phyloP scores from a whole-genome alignment of 35 echinoderm and acorn worm genomes.

The Eucidaris tribuloides region DNA sequence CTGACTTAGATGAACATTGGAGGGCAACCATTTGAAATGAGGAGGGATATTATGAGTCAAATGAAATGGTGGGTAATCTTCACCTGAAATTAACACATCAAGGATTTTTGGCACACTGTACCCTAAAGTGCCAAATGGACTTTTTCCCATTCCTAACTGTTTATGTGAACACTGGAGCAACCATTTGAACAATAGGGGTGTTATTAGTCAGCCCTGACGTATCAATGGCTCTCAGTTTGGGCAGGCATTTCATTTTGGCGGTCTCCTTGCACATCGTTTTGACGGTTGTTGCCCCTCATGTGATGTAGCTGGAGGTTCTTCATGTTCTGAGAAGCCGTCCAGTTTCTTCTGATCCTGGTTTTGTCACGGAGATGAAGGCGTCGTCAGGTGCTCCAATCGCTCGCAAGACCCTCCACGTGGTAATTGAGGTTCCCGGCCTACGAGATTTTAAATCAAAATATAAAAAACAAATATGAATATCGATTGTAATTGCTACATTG shows the following conservation, averaged over 20 bases:
- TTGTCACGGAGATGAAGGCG: conserved; percentile 93
- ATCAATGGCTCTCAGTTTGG: conserved; percentile 77
- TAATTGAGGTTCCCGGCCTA: conserved; percentile 78
- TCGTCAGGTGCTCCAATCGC: conserved; percentile 82
- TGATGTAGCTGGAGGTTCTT: conserved; percentile 75
- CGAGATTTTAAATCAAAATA: not conserved
- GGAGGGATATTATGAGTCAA: too few relatives aligned
- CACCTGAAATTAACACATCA: too few relatives aligned
- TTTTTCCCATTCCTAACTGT: too few relatives aligned
- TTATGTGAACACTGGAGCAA: too few relatives aligned
- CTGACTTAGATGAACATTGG: too few relatives aligned
- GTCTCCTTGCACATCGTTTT: conserved; percentile 81
- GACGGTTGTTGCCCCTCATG: conserved; percentile 64
- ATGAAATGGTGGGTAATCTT: too few relatives aligned
- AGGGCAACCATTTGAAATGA: too few relatives aligned
- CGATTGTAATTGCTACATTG: too few relatives aligned
- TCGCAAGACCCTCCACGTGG: conserved; percentile 74
- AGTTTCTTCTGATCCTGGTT: conserved; percentile 75
- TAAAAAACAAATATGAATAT: not conserved
- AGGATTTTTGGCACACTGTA: too few relatives aligned
- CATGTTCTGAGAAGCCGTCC: conserved; percentile 87
- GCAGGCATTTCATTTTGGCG: conserved; percentile 72
- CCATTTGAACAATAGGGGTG: too few relatives aligned
- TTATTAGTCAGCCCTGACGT: conserved; percentile 71
- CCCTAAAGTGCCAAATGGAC: too few relatives aligned